These are phyloP conservation scores for Cotesia typhae DNA, from an alignment of 1,140 invertebrate genomes.

Conservation along the genomic window DNA sequence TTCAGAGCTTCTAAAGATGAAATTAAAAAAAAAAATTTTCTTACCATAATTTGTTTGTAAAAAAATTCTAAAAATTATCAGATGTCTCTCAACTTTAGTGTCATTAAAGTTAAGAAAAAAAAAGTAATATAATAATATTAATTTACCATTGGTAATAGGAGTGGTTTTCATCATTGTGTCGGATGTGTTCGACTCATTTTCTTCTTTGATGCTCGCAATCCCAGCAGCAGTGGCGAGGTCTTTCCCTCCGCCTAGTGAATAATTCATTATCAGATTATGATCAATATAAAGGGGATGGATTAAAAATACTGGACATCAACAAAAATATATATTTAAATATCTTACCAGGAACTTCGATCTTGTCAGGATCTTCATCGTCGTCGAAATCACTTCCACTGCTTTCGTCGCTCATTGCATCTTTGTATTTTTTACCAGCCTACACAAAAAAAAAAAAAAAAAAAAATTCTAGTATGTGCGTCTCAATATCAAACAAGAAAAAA, in stretches of 20 bases:
- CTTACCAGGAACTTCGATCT: conserved; percentile 87
- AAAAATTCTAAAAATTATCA: no score
- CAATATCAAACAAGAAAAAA: conserved; percentile 27
- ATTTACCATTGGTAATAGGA: not conserved
- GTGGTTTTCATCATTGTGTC: conserved; percentile 43
- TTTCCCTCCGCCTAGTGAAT: conserved; percentile 76
- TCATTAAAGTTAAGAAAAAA: not conserved
- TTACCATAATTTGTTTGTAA: no score
- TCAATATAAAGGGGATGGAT: conserved; percentile 22
- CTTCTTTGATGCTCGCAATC: conserved; percentile 62
- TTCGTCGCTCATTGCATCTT: conserved; percentile 70
- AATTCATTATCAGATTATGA: conserved; percentile 32
- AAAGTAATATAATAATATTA: no score
- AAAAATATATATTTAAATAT: conserved; percentile 31
- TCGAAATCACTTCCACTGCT: conserved; percentile 83
- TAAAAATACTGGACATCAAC: conserved; percentile 9
- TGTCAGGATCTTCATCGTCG: conserved; percentile 89
- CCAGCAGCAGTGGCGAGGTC: conserved; percentile 78
- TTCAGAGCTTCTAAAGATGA: no score
- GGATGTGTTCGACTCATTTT: conserved; percentile 44
- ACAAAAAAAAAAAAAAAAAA: conserved; percentile 26
- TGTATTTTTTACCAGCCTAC: conserved; percentile 49
- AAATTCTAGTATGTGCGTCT: not conserved
- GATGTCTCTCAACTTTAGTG: no score
- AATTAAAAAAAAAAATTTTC: no score